These are phyloP conservation scores for Drosophila crucigera DNA, from an alignment of 2,888 invertebrate genomes.

Conservation along the genomic window DNA sequence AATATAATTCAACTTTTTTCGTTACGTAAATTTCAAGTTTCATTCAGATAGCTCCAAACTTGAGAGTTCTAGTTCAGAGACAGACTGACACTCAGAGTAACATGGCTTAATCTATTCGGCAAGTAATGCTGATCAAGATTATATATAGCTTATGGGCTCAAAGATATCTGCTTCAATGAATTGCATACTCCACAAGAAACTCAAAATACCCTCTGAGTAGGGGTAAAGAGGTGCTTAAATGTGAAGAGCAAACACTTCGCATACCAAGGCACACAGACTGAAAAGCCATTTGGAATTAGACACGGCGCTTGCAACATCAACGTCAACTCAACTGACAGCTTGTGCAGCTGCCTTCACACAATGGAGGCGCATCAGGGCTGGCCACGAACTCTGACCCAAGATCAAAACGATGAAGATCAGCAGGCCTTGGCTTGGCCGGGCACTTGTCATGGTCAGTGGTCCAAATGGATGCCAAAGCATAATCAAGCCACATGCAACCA, in stretches of 20 bases:
- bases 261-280: neutral
- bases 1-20: too few species aligned
- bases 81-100: neutral
- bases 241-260: neutral
- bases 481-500: conserved; percentile 26
- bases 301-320: conserved; percentile 16
- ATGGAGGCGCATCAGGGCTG: conserved; percentile 14
- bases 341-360: conserved; percentile 10
- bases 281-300: conserved; percentile 18
- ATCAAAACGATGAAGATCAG: conserved; percentile 23
- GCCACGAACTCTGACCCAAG: conserved; percentile 49
- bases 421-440: conserved; percentile 15
- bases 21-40: neutral
- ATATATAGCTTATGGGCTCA: neutral
- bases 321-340: conserved; percentile 19
- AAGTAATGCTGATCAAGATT: neutral
- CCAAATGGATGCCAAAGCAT: conserved; percentile 13
- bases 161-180: neutral
- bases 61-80: neutral
- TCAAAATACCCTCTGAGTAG: neutral
- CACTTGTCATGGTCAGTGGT: conserved; percentile 48
- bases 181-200: neutral
- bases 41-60: neutral
- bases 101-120: neutral
- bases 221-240: neutral